Percentiles rank a stretch among this genome's conserved stretches.
phyloP scores from a whole-genome alignment of 2,113 vertebrate species.

The Variabilichromis moorii region DNA sequence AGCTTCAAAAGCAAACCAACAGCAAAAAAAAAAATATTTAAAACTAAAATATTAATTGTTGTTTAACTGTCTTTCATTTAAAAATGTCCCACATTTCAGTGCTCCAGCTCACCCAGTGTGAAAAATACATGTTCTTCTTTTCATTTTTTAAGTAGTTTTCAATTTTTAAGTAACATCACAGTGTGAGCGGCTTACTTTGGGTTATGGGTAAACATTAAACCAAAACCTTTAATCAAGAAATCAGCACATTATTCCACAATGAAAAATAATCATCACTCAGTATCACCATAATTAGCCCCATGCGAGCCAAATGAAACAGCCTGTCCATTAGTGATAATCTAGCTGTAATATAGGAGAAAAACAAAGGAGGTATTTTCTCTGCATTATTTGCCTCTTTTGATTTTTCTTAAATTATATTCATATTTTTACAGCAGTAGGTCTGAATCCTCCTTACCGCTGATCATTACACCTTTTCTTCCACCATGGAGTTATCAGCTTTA shows the following conservation, averaged over 20 bases:
- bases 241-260: not conserved
- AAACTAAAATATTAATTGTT: not conserved
- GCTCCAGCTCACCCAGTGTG: not conserved
- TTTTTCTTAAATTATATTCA: not conserved
- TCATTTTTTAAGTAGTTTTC: not conserved
- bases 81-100: not conserved
- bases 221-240: not conserved
- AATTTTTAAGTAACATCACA: not conserved
- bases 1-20: not conserved
- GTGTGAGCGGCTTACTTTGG: accelerated
- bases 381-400: not conserved
- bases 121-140: not conserved
- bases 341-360: not conserved
- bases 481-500: not conserved
- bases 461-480: not conserved
- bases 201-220: not conserved
- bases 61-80: not conserved
- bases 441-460: not conserved
- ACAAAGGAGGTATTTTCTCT: not conserved
- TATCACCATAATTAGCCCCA: not conserved
- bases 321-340: not conserved
- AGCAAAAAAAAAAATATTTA: not conserved
- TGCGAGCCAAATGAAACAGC: not conserved
- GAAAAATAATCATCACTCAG: not conserved
- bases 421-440: not conserved